Conservation (phyloP, 92 coral and sea anemone species). For the Pocillopora grandis region DNA sequence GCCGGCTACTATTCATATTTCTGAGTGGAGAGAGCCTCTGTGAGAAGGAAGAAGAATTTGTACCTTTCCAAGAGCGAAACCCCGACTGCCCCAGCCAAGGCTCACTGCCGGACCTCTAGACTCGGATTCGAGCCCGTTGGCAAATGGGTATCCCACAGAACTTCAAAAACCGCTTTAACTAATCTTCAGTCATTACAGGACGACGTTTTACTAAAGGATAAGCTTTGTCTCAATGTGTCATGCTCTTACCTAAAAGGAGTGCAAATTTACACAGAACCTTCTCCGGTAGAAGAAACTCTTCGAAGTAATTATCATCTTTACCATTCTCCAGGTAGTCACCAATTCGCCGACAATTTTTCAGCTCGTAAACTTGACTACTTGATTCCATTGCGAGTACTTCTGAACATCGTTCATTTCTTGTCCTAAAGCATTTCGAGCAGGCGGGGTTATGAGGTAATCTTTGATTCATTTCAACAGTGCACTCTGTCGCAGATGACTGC, state of each 20-base stretch:
- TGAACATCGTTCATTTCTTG: background rate
- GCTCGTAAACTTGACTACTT: background rate
- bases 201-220: no score
- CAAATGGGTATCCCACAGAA: no score
- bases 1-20: no score
- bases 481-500: background rate
- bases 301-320: slow-evolving; percentile 45
- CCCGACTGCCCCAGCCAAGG: no score
- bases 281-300: slow-evolving; percentile 71
- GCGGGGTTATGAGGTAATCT: background rate
- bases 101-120: no score
- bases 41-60: no score
- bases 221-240: no score
- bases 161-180: no score
- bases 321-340: slow-evolving; percentile 60
- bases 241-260: slow-evolving; percentile 81
- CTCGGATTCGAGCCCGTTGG: no score
- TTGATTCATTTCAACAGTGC: background rate
- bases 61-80: no score
- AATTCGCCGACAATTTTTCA: background rate
- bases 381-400: background rate
- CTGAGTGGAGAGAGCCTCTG: no score
- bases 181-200: no score
- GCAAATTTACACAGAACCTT: slow-evolving; percentile 81
- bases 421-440: slow-evolving; percentile 5